Evolutionary conservation across 2,113 vertebrate genomes (phyloP), one percentile per base, ranked within the genome.

Genomic region (Corydoras sp.): DNA sequence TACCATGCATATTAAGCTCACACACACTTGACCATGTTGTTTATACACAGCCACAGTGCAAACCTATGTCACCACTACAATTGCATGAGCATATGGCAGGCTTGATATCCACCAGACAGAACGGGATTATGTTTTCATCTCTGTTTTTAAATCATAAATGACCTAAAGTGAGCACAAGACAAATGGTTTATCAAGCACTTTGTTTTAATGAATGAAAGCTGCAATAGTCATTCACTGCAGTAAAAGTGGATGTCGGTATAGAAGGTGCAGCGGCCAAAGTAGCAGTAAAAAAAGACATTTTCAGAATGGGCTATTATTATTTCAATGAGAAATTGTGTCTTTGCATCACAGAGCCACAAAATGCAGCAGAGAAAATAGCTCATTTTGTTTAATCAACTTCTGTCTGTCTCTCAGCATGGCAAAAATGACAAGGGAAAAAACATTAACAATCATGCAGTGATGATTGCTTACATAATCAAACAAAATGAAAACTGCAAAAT

Each of bases 1-100:
- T 61, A 73, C 29, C 67, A 75, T 61, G 75, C 75, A 76, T 65
- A 76, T 67, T 29, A 51, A 68, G 71, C 72, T 75, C n/a, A n/a
- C 30, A 58, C 18, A 61, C 55, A 75, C 69, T 65, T 43, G 43
- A 67, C 14, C n/a, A 43, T 51, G 53, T 51, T 71, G 29, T 62
- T 61, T 48, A 43, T 56, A 32, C 51, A 58, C 32, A 14, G 51
- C 61, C 65, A 49, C 50, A 48, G 35, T 59, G 73, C 63, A 78
- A 63, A 66, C 63, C 56, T 53, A 43, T 32, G 10, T 29, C 18
- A 32, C 29, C 56, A 54, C 14, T 58, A 31, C 55, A 62, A 43
- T 54, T 53, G 55, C 9, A 58, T 43, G 0, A 13, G 49, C 67
- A 35, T 35, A 35, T 6, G 3, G 32, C 32, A 35, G 32, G 6